Base-by-base conservation (phyloP, 2,888 invertebrate species). In the Apocheima hispidaria region DNA sequence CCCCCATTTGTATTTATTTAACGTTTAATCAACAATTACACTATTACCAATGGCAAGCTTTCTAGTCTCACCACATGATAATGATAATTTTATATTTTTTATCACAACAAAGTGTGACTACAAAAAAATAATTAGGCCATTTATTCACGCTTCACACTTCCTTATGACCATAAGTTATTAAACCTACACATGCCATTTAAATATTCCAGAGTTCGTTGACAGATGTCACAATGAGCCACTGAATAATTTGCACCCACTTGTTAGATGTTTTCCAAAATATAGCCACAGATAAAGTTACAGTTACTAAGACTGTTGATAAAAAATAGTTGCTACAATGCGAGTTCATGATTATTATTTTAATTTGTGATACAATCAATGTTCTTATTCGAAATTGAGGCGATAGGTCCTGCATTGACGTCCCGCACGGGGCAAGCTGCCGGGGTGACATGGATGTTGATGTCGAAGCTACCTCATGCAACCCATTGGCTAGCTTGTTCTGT, bases 121-220 rank as follows among this genome's bases (percentile, higher is more conserved):
- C 14, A 35, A 7, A 21, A 9, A 36, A 36, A 38, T 5, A 23
- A 50, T 4, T 14, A 6, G 10, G 6, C 18, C 33, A 57, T 49
- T 30, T 38, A 41, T 21, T 40, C 21, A 40, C 38, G 48, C 30
- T 43, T 43, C 18, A 50, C 50, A 20, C 36, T 36, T 50, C 35
- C 41, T 14, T 43, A 21, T 16, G 16, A 5, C 33, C 33, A 49
- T 41, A 33, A 23, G 20, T 28, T 35, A 43, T 4, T 18, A 28
- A 62, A 38, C 54, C 54, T 46, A 51, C 51, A 48, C 51, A 56
- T 23, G 28, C 28, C 62, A 57, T 62, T 60, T 20, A 50, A 51
- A 54, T 62, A 51, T 48, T 50, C 60, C 21, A 49, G 36, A 60
- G 64, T 65, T 69, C 63, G 64, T 46, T 40, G 64, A 66, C 65